A percentile compares a stretch with the other conserved stretches of the same genome.
phyloP scores from a whole-genome alignment of 1,140 invertebrate genomes.

The Ctenoplectra terminalis region DNA sequence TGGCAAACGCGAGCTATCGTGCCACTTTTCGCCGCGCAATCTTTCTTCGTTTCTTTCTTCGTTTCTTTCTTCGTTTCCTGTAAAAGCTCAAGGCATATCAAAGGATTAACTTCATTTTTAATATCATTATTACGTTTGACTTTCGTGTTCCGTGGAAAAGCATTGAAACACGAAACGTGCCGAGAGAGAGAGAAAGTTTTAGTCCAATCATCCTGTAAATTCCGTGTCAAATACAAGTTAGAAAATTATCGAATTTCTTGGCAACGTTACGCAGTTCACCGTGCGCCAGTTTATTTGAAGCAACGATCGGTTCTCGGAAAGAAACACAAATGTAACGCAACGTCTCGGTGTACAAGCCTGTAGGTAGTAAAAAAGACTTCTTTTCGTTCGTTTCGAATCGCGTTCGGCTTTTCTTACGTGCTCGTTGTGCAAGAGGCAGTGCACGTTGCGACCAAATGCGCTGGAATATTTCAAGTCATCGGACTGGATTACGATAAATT shows the following conservation, averaged over 20 bases:
- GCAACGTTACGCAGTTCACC: background rate
- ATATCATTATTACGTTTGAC: background rate
- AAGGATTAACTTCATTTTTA: constrained; percentile 2
- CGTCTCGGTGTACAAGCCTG: background rate
- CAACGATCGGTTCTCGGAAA: constrained; percentile 7
- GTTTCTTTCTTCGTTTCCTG: constrained; percentile 26
- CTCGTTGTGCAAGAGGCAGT: constrained; percentile 10
- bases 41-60: constrained; percentile 7
- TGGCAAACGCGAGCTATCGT: background rate
- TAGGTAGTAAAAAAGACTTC: background rate
- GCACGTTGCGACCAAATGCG: constrained; percentile 35
- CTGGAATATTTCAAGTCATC: constrained; percentile 62
- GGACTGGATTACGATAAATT: constrained; percentile 61
- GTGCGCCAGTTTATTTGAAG: background rate
- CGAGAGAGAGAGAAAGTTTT: background rate
- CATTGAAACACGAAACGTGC: background rate
- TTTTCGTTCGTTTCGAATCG: background rate
- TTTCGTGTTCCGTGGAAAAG: background rate
- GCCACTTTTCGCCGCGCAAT: constrained; percentile 46
- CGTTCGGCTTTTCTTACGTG: constrained; percentile 17
- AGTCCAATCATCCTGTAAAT: background rate
- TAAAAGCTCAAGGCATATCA: background rate
- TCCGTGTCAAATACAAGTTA: too few relatives aligned
- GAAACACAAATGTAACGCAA: constrained; percentile 5
- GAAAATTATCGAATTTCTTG: background rate